Base-by-base conservation (phyloP, 1,140 invertebrate genomes). In the Delia radicum region DNA sequence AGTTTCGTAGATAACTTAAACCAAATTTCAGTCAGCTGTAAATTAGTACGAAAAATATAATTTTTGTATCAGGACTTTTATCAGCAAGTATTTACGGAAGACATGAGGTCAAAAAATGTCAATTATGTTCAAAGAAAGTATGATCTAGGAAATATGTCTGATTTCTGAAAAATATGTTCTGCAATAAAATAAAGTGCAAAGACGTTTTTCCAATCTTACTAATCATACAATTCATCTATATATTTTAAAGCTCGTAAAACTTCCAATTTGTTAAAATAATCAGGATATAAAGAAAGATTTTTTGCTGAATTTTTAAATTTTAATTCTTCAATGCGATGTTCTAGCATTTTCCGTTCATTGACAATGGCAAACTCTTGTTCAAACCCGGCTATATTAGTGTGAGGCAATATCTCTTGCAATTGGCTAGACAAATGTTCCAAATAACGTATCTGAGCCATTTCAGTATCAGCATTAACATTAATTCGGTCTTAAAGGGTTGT, bases 211-310 rank as follows among this genome's bases (percentile, higher is more conserved):
- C n/a, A n/a, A n/a, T n/a, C n/a, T n/a, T n/a, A n/a, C n/a, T n/a
- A n/a, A n/a, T 87, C 80, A 75, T 94, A 91, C 76, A 92, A 88
- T 10, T 89, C 85, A 87, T 96, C 92, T 74, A 93, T 91, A 81
- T 94, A 95, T 77, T 90, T 91, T 10, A 99, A 87, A 77, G 90
- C 87, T 80, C 91, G 91, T 1, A 99, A 85, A n/a, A 99, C 93
- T 48, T 94, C 82, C 37, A 98, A 89, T 80, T 96, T 90, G 78
- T 92, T 91, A 78, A 93, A 89, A 86, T 98, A 99, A 80, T 99
- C 96, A 0, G 94, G 94, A 86, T 97, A 94, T 1, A 98, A 87
- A 1, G 90, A 89, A 61, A 99, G 88, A 82, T 92, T 96, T 82
- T 95, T 93, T 76, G 94, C 93, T 0, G 96, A 98, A 2, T 98